Base-by-base conservation (phyloP, 1,140 invertebrate species). In the Saccostrea glomerata region DNA sequence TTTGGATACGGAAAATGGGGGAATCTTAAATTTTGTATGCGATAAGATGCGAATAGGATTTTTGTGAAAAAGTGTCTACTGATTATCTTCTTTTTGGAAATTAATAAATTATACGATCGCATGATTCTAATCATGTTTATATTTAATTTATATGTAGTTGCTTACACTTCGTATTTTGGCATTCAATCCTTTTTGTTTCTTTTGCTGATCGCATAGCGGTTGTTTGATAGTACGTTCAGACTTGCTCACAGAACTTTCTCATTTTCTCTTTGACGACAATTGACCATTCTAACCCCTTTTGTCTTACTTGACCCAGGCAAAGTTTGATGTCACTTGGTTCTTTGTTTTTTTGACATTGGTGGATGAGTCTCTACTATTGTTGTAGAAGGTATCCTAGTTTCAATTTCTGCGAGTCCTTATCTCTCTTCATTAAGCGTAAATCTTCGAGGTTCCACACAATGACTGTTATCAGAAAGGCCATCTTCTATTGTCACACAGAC, bases 341-440 rank as follows among this genome's bases (percentile, higher is more conserved):
- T 30, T 77, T 77, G 70, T 77, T 36, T 77, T 20, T 30, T 15
- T 30, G 23, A 77, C 23, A 0, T 15, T 25, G 30, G 70, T 36
- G 11, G 58, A 63, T 63, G 58, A 63, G 58, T 63, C 58, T 15
- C 6, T 30, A 30, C 5, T 30, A 77, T 77, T 77, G 30, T 36
- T 36, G 23, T 30, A 77, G 17, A 63, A 25, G 15, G 23, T 15
- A 23, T 25, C 25, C 25, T 77, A 77, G 70, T 77, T 30, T 77
- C 70, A 77, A 30, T 77, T 77, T 77, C 70, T 77, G 7, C 30
- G 70, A 77, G 30, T 77, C 70, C 70, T 77, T 77, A 77, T 77
- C 70, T 63, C 30, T 77, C 12, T 12, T 25, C 15, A 36, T 77
- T 77, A 77, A 13, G 70, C 9, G 15, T 77, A 77, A 23, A 12